These are phyloP conservation scores for Ecliptopera silaceata DNA, from an alignment of 2,888 invertebrate species.

Conservation along the genomic window DNA sequence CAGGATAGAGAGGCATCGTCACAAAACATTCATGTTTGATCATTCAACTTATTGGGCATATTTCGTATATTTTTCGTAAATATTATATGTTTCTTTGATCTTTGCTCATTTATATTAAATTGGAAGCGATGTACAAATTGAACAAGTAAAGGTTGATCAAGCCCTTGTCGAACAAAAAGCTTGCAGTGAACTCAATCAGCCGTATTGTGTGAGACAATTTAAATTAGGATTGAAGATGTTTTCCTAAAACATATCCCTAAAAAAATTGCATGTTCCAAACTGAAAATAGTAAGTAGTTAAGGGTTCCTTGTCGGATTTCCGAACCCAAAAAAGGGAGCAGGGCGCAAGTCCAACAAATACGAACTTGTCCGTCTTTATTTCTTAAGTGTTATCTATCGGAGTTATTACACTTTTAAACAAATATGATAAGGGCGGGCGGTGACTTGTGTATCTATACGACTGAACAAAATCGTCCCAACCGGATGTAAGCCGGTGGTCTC, in stretches of 20 bases:
- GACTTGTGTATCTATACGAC: constrained; percentile 44
- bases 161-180: no score
- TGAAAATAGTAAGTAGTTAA: no score
- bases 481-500: constrained; percentile 49
- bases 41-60: background rate
- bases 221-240: no score
- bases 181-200: no score
- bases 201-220: no score
- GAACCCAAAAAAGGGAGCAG: background rate
- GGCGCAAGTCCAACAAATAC: background rate
- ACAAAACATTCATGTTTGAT: constrained; percentile 5
- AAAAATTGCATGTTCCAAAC: no score
- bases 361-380: constrained; percentile 26
- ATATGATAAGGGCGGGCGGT: constrained; percentile 57
- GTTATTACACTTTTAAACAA: constrained; percentile 56
- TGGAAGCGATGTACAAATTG: no score
- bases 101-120: no score
- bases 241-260: no score
- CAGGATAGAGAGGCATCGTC: constrained; percentile 10
- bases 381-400: constrained; percentile 52
- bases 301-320: background rate
- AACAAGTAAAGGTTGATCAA: no score
- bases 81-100: no score
- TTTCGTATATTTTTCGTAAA: background rate
- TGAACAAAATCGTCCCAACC: constrained; percentile 51